phyloP scores from a whole-genome alignment of 2,113 vertebrate species.

The Bufo bufo region DNA sequence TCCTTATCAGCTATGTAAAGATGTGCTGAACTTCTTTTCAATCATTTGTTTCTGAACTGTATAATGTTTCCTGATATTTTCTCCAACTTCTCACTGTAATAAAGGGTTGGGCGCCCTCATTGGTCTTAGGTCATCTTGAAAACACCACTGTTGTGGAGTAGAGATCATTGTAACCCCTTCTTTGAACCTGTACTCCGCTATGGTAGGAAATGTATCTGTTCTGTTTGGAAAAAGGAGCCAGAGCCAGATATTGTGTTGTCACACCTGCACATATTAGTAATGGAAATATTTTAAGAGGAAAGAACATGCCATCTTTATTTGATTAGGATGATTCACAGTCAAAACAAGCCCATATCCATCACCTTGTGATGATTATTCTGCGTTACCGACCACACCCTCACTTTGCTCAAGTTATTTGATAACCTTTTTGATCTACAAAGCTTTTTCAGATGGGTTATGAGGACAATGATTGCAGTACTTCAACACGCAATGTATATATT shows the following conservation, averaged over 20 bases:
- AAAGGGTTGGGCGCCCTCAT: not conserved
- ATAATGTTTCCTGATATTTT: no score
- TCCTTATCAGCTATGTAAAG: not conserved
- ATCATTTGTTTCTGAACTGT: not conserved
- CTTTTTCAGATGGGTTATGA: not conserved
- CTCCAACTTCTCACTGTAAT: not conserved
- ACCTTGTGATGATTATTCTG: not conserved
- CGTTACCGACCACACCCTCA: constrained; percentile 23
- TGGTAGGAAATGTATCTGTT: constrained; percentile 16
- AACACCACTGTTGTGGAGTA: not conserved
- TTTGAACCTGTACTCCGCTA: not conserved
- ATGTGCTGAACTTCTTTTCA: not conserved
- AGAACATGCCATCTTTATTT: constrained; percentile 37
- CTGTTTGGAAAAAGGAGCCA: constrained; percentile 18
- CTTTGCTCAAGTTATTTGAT: constrained; percentile 20
- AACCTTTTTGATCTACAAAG: constrained; percentile 1
- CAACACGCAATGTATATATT: not conserved
- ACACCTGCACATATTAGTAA: constrained; percentile 21
- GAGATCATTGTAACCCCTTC: not conserved
- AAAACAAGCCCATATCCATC: constrained; percentile 38
- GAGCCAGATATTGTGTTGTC: constrained; percentile 47
- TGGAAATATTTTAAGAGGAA: constrained; percentile 20
- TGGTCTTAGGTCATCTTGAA: not conserved
- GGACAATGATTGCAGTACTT: not conserved
- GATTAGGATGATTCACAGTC: constrained; percentile 57